Evolutionary conservation across 2,797 vertebrate species (phyloP).

Genomic region (Hylomyscus alleni): DNA sequence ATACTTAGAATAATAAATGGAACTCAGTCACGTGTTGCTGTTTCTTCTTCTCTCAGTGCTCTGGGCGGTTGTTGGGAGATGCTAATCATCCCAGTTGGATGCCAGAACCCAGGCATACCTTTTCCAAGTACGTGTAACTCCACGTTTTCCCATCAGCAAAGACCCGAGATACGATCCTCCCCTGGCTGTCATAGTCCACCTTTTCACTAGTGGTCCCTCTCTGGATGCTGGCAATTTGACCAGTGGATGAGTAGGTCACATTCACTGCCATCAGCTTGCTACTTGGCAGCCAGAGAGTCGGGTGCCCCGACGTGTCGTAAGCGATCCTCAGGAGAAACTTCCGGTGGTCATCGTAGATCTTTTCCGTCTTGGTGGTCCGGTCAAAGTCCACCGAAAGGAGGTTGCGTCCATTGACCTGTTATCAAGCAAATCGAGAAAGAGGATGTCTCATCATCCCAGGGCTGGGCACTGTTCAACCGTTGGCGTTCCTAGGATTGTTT

Average conservation of each 20-base stretch:
- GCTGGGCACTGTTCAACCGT: slow-evolving; percentile 83
- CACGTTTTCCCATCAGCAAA: slow-evolving; percentile 99
- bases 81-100: not conserved
- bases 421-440: slow-evolving; percentile 84
- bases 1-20: slow-evolving; percentile 65
- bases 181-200: slow-evolving; percentile 96
- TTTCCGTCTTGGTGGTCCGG: slow-evolving; percentile 97
- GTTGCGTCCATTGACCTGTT: slow-evolving; percentile 98
- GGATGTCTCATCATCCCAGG: slow-evolving; percentile 83
- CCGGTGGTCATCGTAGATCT: slow-evolving; percentile 99
- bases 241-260: slow-evolving; percentile 95
- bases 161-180: slow-evolving; percentile 95
- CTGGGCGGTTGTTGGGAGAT: not conserved
- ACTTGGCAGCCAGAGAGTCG: slow-evolving; percentile 98
- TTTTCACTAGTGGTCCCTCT: slow-evolving; percentile 96
- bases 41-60: not conserved
- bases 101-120: slow-evolving; percentile 90
- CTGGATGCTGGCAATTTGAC: slow-evolving; percentile 97
- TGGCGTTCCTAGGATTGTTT: slow-evolving; percentile 86
- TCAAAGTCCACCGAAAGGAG: slow-evolving; percentile 99
- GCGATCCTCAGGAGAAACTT: slow-evolving; percentile 98
- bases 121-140: slow-evolving; percentile 99
- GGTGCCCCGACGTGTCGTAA: slow-evolving; percentile 96
- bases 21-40: slow-evolving; percentile 23
- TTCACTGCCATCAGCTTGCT: slow-evolving; percentile 99